Evolutionary conservation across 2,113 vertebrate species (phyloP), one percentile per base, ranked within the genome.

Genomic region (Melanocharis versteri): DNA sequence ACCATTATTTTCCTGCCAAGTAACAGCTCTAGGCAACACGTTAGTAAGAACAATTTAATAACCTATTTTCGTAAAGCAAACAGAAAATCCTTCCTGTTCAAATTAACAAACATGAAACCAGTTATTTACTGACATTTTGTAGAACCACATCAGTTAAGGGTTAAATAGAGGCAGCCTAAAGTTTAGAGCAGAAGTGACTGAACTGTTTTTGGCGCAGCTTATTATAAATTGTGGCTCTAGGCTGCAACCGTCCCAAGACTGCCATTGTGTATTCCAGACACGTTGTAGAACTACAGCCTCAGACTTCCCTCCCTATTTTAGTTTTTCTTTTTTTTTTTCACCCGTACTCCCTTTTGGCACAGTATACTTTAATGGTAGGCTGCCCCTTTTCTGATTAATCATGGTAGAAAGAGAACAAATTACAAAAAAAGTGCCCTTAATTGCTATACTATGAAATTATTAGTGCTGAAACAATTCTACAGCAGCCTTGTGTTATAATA

Each of bases 211-310:
- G 76, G 80, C 0, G 0, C 71, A 90, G 83, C 80, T 93, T 60
- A 94, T 93, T 92, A 95, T 48, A 92, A 84, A 87, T 82, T 68
- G 66, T 94, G 73, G 93, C 94, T 95, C 80, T 87, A 91, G 96
- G 91, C 95, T 91, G 93, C 87, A 90, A 66, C 56, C 2, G 33
- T 97, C 95, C 96, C 91, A 90, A 94, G 96, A 40, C 69, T 97
- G 87, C 75, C 84, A 95, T 61, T 90, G 89, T 83, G 68, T 72
- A 94, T 95, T 94, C 94, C 87, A 95, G 66, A 93, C 84, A 96
- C 19, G 14, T 13, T 50, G 70, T 80, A 75, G 85, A 94, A 91
- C 92, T 70, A 81, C 83, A 85, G 21, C 35, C 57, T 94, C 92
- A 94, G 79, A 93, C 90, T 92, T 83, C n/a, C 88, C 71, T 95